Base-by-base conservation (phyloP, 2,888 invertebrate genomes). In the Slavum lentiscoides region DNA sequence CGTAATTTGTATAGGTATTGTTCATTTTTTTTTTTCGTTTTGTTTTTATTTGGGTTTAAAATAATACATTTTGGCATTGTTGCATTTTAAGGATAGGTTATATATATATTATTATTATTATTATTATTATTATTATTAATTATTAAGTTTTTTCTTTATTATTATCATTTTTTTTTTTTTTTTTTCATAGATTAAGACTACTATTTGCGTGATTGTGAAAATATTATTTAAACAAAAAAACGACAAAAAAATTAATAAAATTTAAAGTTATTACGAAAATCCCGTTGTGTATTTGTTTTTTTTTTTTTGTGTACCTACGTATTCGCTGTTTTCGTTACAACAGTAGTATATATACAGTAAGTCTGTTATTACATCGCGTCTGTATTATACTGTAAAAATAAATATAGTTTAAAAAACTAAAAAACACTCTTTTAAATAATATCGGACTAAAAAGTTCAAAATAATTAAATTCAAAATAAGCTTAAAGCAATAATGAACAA, bases 91-190 rank as follows among this genome's bases (percentile, higher is more conserved):
- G 55, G 21, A 72, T 80, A 80, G 39, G 70, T 72, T 58, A 62
- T 77, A 77, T 76, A 76, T 76, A n/a, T 77, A 77, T 77, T 76
- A 77, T 69, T 39, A 76, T 76, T 77, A 77, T 77, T 76, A 77
- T 69, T 39, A 76, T 75, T 77, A 77, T 77, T 76, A 76, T 49
- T 55, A 70, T 69, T 76, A 77, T 69, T 39, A 76, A 68, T 43
- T 69, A 77, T 77, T 77, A 77, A 68, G 67, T 68, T 76, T 67
- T 67, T 72, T 73, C 49, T 49, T 49, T 49, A 49, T 49, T 49
- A 43, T 67, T 67, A 55, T 67, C 58, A 62, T 53, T 68, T 19
- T 53, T 30, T n/a, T 69, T 55, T 39, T 53, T 49, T 30, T 53
- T 69, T 62, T 68, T 77, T 61, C 49, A 21, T 69, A 77, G 77